Base-by-base conservation (phyloP, 2,113 vertebrate genomes). In the Chlamydotis undulata region DNA sequence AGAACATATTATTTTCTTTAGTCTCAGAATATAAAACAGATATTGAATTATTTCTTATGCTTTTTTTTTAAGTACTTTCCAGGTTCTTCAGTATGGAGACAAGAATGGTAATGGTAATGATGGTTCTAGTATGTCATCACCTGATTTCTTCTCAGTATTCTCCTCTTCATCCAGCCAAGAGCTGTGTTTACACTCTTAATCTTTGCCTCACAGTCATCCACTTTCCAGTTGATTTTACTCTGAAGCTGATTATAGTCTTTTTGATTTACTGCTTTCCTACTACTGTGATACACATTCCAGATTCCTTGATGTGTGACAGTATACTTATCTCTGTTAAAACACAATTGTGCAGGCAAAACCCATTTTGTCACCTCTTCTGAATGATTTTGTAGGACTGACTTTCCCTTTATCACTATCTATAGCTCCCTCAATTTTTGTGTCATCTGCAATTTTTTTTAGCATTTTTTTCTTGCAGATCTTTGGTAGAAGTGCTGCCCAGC, bases 351-450 rank as follows among this genome's bases (percentile, higher is more conserved):
- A 90, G 59, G 37, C 71, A 88, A 93, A 79, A 17, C 61, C 19
- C 4, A 0, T 73, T 93, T 83, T 95, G 69, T 94, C 89, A 86
- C 56, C 65, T 83, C 3, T 83, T 94, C 39, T 90, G 73, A 86
- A 75, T 77, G 68, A 77, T 75, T 94, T 90, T 78, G 43, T 33
- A 55, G 76, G 59, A 59, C 59, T 90, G 85, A 75, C 82, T 83
- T 88, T 87, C 87, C 33, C 43, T 91, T 90, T 96, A 90, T 95
- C 63, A 6, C n/a, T 90, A 28, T 86, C 92, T 90, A 2, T 55
- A 89, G 21, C 63, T 81, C 60, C 49, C 74, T 94, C 85, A 90
- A 60, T 93, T 95, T 94, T 86, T 88, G 14, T 80, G 74, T 83
- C 68, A 81, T 74, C 79, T 92, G 56, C 41, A 26, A 35, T 35